Evolutionary conservation across 1,140 invertebrate species (phyloP).

Genomic region (Dreissena rostriformis): DNA sequence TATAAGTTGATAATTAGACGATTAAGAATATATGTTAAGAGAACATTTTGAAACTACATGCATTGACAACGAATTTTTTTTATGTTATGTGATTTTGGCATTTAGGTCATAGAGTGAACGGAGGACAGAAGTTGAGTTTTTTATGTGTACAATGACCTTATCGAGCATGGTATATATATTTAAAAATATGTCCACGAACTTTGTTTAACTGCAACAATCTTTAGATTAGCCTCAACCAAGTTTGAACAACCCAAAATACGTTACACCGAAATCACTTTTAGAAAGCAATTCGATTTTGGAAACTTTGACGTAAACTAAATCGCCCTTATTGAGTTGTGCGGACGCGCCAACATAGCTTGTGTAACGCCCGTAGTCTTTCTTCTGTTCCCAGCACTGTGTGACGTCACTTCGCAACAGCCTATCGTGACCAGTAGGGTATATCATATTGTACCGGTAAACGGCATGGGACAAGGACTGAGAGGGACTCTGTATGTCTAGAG

Average conservation of each 20-base stretch:
- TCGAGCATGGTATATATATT: no score
- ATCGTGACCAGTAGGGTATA: slow-evolving; percentile 34
- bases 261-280: not conserved
- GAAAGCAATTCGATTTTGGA: slow-evolving; percentile 15
- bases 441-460: slow-evolving; percentile 32
- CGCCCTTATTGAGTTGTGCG: slow-evolving; percentile 31
- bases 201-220: no score
- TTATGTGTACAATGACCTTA: no score
- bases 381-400: slow-evolving; percentile 51
- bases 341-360: slow-evolving; percentile 46
- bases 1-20: no score
- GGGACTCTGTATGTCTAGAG: not conserved
- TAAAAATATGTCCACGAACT: no score
- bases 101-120: no score
- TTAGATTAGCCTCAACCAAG: not conserved
- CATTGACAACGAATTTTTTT: no score
- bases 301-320: slow-evolving; percentile 33
- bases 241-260: slow-evolving; percentile 49
- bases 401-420: slow-evolving; percentile 12
- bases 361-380: slow-evolving; percentile 40
- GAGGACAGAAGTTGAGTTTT: no score
- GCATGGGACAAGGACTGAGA: slow-evolving; percentile 36
- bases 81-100: no score
- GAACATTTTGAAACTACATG: no score
- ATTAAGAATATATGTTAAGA: no score